A percentile compares a stretch with the other conserved stretches of the same genome.
Conservation (phyloP, 2,888 invertebrate genomes). For the Hirtodrosophila trivittata region DNA sequence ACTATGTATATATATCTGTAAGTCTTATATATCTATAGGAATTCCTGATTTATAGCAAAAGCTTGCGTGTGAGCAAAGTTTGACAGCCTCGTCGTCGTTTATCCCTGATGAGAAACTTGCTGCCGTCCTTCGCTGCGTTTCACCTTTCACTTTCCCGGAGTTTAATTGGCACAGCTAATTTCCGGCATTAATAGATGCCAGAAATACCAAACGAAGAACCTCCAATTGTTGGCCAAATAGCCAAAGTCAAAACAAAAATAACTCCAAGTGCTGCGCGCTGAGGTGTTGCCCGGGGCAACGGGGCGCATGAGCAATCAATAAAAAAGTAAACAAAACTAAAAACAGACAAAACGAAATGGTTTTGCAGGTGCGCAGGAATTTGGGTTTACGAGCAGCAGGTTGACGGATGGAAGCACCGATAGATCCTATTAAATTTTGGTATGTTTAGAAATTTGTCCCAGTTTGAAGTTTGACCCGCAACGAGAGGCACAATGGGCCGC, state of each 20-base stretch:
- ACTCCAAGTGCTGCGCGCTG: constrained; percentile 5
- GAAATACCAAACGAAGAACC: constrained; percentile 38
- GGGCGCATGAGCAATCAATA: constrained; percentile 56
- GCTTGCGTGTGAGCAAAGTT: constrained; percentile 21
- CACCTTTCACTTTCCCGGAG: constrained; percentile 37
- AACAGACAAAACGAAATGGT: constrained; percentile 32
- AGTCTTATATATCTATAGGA: too few relatives aligned
- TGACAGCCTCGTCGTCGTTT: neutral
- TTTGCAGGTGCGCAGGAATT: constrained; percentile 66
- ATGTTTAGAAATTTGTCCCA: constrained; percentile 46
- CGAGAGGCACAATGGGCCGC: constrained; percentile 7
- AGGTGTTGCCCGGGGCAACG: constrained; percentile 60
- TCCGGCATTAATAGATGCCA: constrained; percentile 53
- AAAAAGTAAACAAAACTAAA: constrained; percentile 66
- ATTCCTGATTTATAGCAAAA: too few relatives aligned
- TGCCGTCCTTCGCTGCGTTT: constrained; percentile 19
- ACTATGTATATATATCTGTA: too few relatives aligned
- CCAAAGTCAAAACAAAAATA: constrained; percentile 57
- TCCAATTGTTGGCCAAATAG: constrained; percentile 25
- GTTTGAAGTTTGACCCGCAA: constrained; percentile 59
- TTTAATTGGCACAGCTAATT: constrained; percentile 61
- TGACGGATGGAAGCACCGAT: constrained; percentile 22
- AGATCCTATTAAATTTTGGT: neutral
- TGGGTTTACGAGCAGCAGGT: constrained; percentile 53
- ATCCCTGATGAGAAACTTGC: neutral